Base-by-base conservation (phyloP, 1,140 invertebrate genomes). In the Dreissena polymorpha region DNA sequence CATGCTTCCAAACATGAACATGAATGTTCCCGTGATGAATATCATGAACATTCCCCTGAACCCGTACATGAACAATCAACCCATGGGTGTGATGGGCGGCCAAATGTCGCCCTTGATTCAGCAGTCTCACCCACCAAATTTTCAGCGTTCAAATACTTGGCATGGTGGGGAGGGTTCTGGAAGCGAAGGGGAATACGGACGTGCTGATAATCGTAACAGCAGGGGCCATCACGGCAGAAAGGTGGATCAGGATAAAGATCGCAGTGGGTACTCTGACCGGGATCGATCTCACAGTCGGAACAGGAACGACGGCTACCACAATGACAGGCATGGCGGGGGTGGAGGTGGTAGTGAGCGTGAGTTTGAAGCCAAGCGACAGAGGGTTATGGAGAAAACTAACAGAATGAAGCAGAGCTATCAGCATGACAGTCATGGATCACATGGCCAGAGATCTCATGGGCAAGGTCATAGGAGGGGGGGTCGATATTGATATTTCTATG, bases 81-180 rank as follows among this genome's bases (percentile, higher is more conserved):
- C 39, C 39, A 39, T 39, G 39, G 39, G 2, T 39, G 39, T 39
- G 3, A 39, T 39, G 39, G 39, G 39, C 8, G 39, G 39, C 39
- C 39, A 39, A 39, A 39, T 39, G 2, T 39, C 8, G 39, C 8
- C 39, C 39, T 5, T 39, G 39, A 2, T 39, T 39, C 67, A 7
- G 18, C 3, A 18, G n/a, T 23, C 18, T 21, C 64, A 64, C 63
- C 51, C 29, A 13, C 69, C 78, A 23, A 51, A 50, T 72, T 72
- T 80, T 50, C 78, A 72, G 3, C 51, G 78, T 64, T 80, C 78
- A 49, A 18, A 80, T 49, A 72, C 69, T 2, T 80, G 78, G 78
- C 78, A 80, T 27, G 78, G 68, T 21, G 27, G 53, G 18, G 78
- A 68, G 21, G 23, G 21, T 3, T 21, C 67, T 5, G 67, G 29